Percentiles rank a stretch among this genome's conserved stretches.
These are phyloP conservation scores for Akabosia matsudoensis DNA, from an alignment of 1,140 invertebrate species.

Conservation along the genomic window DNA sequence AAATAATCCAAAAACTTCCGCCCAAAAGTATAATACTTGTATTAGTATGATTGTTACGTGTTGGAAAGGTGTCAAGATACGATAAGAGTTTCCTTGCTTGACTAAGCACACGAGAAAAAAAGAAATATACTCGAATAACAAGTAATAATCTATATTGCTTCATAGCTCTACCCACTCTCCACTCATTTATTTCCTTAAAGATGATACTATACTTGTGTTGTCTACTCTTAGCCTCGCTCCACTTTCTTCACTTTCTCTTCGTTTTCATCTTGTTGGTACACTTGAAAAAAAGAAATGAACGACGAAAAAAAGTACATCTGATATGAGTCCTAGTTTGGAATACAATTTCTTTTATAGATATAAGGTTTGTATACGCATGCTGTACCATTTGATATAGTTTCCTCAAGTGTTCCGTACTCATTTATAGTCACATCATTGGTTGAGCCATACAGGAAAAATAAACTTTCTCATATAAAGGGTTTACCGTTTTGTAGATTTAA, in stretches of 20 bases:
- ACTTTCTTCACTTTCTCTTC: not conserved
- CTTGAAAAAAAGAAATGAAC: not conserved
- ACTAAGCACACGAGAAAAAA: constrained; percentile 8
- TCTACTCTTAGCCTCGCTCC: not conserved
- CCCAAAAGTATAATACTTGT: not conserved
- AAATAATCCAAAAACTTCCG: not conserved
- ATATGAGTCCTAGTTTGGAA: too few species aligned
- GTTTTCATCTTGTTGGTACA: not conserved
- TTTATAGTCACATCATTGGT: not conserved
- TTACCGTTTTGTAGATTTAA: not conserved
- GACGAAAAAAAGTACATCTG: too few species aligned
- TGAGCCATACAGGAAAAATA: not conserved
- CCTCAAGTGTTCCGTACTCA: not conserved
- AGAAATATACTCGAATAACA: not conserved
- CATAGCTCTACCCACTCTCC: not conserved
- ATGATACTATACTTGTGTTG: not conserved
- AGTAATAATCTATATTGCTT: not conserved
- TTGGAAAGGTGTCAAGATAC: constrained; percentile 16
- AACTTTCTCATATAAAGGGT: not conserved
- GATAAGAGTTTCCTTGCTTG: constrained; percentile 4
- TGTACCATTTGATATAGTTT: too few species aligned
- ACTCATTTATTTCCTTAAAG: not conserved
- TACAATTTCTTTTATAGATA: too few species aligned
- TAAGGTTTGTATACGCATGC: too few species aligned
- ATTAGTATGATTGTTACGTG: constrained; percentile 7